A percentile compares a stretch with the other conserved stretches of the same genome.
phyloP scores from a whole-genome alignment of 2,113 vertebrate genomes.

The Isurus oxyrinchus region DNA sequence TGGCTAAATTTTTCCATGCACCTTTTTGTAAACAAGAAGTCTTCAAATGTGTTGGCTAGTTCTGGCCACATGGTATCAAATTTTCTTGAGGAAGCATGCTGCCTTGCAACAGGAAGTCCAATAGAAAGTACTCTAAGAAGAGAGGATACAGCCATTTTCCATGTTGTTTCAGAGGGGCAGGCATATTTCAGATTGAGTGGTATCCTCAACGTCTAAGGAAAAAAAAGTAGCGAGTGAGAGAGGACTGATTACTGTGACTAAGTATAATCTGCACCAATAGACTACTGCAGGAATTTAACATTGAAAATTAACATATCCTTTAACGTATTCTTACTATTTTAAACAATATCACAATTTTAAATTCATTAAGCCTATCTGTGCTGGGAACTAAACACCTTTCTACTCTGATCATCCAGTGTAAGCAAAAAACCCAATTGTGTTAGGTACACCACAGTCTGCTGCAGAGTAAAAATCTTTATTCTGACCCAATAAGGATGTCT shows the following conservation, averaged over 20 bases:
- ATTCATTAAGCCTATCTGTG: background rate
- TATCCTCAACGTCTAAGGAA: conserved; percentile 71
- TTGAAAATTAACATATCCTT: background rate
- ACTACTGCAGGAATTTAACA: background rate
- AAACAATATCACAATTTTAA: background rate
- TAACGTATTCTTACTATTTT: background rate
- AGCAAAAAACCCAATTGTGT: background rate
- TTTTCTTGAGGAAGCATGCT: conserved; percentile 89
- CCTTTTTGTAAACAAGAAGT: conserved; percentile 99
- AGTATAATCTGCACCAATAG: background rate
- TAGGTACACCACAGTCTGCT: background rate
- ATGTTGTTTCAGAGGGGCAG: conserved; percentile 96
- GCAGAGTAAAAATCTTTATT: background rate
- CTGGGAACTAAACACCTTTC: background rate
- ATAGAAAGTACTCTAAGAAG: conserved; percentile 89
- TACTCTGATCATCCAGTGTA: background rate
- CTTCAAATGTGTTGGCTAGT: conserved; percentile 86
- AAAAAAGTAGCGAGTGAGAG: conserved; percentile 27
- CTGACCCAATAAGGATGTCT: background rate
- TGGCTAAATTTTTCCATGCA: conserved; percentile 43
- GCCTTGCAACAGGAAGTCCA: conserved; percentile 88
- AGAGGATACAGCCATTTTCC: conserved; percentile 91
- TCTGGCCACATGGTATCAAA: conserved; percentile 98
- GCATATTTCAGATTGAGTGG: conserved; percentile 91
- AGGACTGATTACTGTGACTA: background rate